These are phyloP conservation scores for Phrynocephalus guinanensis DNA, from an alignment of 2,797 vertebrate genomes.

Conservation along the genomic window DNA sequence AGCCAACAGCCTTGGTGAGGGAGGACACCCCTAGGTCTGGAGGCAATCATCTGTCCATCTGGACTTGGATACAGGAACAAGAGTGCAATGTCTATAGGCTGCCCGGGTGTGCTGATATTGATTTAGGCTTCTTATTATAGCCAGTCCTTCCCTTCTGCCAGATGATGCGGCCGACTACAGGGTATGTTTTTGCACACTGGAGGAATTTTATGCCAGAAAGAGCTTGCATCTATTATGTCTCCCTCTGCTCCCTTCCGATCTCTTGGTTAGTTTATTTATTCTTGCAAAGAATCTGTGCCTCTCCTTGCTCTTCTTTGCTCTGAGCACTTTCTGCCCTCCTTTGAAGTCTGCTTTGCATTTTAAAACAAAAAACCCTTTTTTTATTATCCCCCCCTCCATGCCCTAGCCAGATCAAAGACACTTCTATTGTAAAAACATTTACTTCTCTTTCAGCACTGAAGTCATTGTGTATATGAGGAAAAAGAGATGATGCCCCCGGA, in stretches of 20 bases:
- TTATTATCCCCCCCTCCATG: neutral
- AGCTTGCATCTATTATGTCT: neutral
- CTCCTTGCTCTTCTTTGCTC: neutral
- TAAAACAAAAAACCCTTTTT: neutral
- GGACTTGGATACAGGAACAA: neutral
- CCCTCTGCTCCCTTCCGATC: conserved; percentile 1
- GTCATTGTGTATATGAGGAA: neutral
- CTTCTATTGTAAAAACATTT: neutral
- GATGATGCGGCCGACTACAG: neutral
- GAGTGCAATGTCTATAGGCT: neutral
- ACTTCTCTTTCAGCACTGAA: conserved; percentile 21
- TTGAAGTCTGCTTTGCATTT: conserved; percentile 26
- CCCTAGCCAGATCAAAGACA: conserved; percentile 11
- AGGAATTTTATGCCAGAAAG: neutral
- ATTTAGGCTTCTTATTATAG: neutral
- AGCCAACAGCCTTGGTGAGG: neutral
- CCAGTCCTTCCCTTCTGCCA: neutral
- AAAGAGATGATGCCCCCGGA: neutral
- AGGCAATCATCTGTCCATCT: conserved; percentile 18
- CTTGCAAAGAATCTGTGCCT: neutral
- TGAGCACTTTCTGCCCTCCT: neutral
- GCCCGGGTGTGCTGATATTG: neutral
- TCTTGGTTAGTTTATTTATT: neutral
- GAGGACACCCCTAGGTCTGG: conserved; percentile 11
- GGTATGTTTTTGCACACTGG: neutral